Base-by-base conservation (phyloP, 2,888 invertebrate species). In the Acrocyrtus sp. region DNA sequence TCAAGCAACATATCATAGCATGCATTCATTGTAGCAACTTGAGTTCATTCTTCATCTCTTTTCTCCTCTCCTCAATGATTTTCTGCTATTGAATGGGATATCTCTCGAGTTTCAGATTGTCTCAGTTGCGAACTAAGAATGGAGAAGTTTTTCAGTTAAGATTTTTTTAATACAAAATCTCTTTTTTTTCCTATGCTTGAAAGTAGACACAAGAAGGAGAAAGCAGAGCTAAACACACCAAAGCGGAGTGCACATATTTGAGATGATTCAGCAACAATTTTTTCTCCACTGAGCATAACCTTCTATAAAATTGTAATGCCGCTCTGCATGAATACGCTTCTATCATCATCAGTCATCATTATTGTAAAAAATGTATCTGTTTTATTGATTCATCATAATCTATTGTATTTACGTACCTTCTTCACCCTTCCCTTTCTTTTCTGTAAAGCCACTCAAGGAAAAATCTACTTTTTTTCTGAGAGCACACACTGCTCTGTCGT, bases 1-100 rank as follows among this genome's bases (percentile, higher is more conserved):
- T n/a, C n/a, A n/a, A n/a, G n/a, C n/a, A 68, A 27, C 54, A 43
- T 69, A 62, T 69, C 69, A 69, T 69, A 69, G 47, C 69, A 62
- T 56, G 62, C 54, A n/a, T 60, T 68, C 53, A 68, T 60, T 61
- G 68, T 58, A 68, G 57, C 68, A 54, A 39, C 53, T 60, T 45
- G 27, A 26, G 53, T 60, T 24, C 21, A 62, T 69, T 69, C 62
- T 69, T 69, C 19, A 19, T 43, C 43, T 41, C 27, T 26, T 6
- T 57, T 12, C 43, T 43, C 43, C 21, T 41, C 43, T 66, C 57
- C 50, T 57, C 50, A 66, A 45, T 66, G 66, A 27, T 41, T 24
- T 65, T 39, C 65, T 47, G 45, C 48, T 51, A 43, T 67, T 61
- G 41, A 61, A 67, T 56, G 56, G 43, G 29, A 47, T n/a, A 62